A percentile compares a stretch with the other conserved stretches of the same genome.
These are phyloP conservation scores for Discoglossus pictus DNA, from an alignment of 2,797 vertebrate species.

Conservation along the genomic window DNA sequence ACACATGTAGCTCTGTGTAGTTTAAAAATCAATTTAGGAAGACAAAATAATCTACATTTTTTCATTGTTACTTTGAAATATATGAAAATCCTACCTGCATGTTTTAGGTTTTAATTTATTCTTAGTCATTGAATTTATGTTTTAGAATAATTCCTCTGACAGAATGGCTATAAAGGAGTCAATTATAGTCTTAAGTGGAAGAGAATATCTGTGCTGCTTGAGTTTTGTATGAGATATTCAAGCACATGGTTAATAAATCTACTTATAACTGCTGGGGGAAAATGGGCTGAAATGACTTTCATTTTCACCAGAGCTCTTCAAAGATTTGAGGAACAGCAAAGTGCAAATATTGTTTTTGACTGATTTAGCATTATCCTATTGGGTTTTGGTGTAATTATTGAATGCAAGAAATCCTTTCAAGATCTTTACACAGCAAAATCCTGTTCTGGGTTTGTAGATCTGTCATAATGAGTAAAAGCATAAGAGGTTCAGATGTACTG, in stretches of 20 bases:
- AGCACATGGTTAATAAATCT: conserved; percentile 11
- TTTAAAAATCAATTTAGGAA: too few species aligned
- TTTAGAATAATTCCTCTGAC: conserved; percentile 34
- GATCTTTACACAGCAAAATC: conserved; percentile 24
- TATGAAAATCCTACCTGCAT: conserved; percentile 8
- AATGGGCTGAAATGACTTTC: conserved; percentile 10
- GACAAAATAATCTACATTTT: not conserved
- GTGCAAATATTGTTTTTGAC: conserved; percentile 26
- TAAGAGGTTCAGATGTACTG: not conserved
- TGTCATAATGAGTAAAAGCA: not conserved
- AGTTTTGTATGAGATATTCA: not conserved
- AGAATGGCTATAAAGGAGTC: conserved; percentile 28
- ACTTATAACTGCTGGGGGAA: conserved; percentile 3
- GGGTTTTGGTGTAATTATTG: conserved; percentile 32
- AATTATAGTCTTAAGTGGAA: conserved; percentile 28
- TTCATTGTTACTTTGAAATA: not conserved
- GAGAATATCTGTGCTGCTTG: conserved; percentile 11
- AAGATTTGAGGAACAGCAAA: conserved; percentile 11
- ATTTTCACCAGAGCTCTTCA: conserved; percentile 8
- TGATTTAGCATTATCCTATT: not conserved
- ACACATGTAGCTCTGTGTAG: too few species aligned
- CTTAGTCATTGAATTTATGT: conserved; percentile 20
- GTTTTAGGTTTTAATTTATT: conserved; percentile 23
- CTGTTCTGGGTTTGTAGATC: not conserved
- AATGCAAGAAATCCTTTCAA: conserved; percentile 25